phyloP scores from a whole-genome alignment of 23 tunicate genomes.

The Clavelina lepadiformis region DNA sequence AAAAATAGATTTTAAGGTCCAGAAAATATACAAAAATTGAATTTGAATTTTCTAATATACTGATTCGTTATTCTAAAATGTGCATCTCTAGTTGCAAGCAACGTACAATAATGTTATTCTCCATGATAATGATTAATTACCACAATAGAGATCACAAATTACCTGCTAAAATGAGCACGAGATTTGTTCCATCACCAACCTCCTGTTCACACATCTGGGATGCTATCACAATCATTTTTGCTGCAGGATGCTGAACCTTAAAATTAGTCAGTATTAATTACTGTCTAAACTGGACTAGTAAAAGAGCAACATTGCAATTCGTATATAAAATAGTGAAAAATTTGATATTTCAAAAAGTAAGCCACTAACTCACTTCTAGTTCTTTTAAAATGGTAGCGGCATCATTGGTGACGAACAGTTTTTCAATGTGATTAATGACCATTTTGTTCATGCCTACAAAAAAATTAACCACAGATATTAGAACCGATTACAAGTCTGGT shows the following conservation, averaged over 20 bases:
- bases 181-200: constrained; percentile 98
- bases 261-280: too few species aligned
- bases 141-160: too few species aligned
- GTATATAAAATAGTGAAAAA: too few species aligned
- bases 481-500: constrained; percentile 1
- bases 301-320: neutral
- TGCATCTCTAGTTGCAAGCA: too few species aligned
- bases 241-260: constrained; percentile 97
- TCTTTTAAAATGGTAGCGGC: constrained; percentile 97
- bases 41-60: too few species aligned
- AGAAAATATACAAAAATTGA: too few species aligned
- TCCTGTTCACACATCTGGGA: constrained; percentile 99
- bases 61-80: too few species aligned
- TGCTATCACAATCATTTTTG: constrained; percentile 98
- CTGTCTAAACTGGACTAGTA: neutral
- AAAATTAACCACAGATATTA: constrained; percentile 5
- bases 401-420: constrained; percentile 96
- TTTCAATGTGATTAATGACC: constrained; percentile 99
- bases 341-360: constrained; percentile 2
- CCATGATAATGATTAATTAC: too few species aligned
- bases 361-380: constrained; percentile 55
- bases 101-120: too few species aligned
- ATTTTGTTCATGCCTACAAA: constrained; percentile 96
- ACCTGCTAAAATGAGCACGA: constrained; percentile 92
- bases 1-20: too few species aligned